Conservation (phyloP, 2,113 vertebrate species). For the Cisticola juncidis region DNA sequence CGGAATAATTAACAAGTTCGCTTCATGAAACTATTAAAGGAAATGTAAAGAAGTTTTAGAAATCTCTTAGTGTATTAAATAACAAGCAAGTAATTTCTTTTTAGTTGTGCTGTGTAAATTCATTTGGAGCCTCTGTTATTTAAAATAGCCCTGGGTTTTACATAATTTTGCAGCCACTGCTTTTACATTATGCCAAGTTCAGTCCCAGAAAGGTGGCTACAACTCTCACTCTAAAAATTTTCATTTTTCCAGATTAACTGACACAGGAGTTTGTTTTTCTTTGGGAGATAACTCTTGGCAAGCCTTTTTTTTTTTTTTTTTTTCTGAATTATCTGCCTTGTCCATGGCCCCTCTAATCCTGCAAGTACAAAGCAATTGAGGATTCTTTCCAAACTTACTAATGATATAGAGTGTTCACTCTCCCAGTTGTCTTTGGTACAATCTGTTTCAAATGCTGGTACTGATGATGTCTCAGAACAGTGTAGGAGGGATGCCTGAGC, state of each 20-base stretch:
- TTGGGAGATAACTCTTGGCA: background rate
- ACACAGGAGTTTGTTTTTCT: background rate
- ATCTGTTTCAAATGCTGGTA: constrained; percentile 56
- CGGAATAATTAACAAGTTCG: background rate
- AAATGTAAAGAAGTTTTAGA: background rate
- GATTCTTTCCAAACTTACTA: constrained; percentile 20
- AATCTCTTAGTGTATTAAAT: background rate
- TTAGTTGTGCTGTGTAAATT: background rate
- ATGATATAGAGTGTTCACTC: constrained; percentile 15
- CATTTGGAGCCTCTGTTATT: background rate
- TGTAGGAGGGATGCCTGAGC: constrained; percentile 61
- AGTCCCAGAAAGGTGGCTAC: background rate
- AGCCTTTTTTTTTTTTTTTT: no score
- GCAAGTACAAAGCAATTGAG: background rate
- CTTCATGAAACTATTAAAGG: background rate
- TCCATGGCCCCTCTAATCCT: background rate
- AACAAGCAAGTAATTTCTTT: background rate
- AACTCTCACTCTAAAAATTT: background rate
- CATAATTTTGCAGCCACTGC: background rate
- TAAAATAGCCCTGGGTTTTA: background rate
- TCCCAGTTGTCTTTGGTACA: constrained; percentile 30
- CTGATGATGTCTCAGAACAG: constrained; percentile 60
- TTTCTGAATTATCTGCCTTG: background rate
- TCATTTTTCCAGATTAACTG: background rate
- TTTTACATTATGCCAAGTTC: background rate